Evolutionary conservation across 2,888 invertebrate species (phyloP).

Genomic region (Drosophila histrio): DNA sequence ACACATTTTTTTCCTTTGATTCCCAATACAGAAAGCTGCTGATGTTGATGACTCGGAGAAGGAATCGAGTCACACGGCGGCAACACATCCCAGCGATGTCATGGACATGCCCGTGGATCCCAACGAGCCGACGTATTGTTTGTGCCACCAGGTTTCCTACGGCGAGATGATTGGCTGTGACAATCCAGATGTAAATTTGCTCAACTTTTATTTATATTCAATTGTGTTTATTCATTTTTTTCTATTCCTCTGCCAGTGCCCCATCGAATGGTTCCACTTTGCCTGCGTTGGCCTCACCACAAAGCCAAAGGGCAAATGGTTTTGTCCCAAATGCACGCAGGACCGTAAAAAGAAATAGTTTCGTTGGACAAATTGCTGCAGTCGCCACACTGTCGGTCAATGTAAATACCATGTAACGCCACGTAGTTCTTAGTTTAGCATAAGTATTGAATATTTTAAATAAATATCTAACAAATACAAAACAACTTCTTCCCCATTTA

Average conservation of each 20-base stretch:
- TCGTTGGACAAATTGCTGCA: background rate
- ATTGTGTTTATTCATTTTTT: background rate
- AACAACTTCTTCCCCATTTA: too few species aligned
- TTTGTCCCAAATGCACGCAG: constrained; percentile 95
- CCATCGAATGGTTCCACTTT: constrained; percentile 97
- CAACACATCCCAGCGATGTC: constrained; percentile 93
- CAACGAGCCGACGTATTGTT: constrained; percentile 98
- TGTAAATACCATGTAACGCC: constrained; percentile 42
- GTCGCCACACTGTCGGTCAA: constrained; percentile 1
- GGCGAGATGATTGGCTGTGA: constrained; percentile 98
- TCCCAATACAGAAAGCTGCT: constrained; percentile 75
- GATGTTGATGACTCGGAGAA: constrained; percentile 86
- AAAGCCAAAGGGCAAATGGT: constrained; percentile 97
- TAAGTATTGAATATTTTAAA: constrained; percentile 38
- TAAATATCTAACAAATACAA: constrained; percentile 32
- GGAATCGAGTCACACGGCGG: constrained; percentile 84
- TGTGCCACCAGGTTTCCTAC: constrained; percentile 98
- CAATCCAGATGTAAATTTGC: constrained; percentile 87
- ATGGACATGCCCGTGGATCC: constrained; percentile 97
- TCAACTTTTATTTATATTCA: too few species aligned
- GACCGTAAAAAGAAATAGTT: constrained; percentile 91
- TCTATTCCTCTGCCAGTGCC: constrained; percentile 85
- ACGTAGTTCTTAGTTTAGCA: constrained; percentile 36
- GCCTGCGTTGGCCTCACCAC: constrained; percentile 93
- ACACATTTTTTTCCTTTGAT: background rate